Conservation (phyloP, 2,797 vertebrate genomes). For the Hypotaenidia philippensis region DNA sequence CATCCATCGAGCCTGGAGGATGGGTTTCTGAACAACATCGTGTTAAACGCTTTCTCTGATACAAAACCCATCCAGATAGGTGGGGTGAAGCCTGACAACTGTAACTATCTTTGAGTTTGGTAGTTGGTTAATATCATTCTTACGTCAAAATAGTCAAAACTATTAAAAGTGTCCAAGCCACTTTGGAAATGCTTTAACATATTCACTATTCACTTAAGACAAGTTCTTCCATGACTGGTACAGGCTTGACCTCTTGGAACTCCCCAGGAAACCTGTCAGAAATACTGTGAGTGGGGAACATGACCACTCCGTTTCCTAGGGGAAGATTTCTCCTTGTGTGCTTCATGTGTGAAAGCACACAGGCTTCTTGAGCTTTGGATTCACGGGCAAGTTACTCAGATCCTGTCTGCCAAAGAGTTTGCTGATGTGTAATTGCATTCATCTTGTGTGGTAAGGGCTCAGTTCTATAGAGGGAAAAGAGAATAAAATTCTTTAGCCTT, state of each 20-base stretch:
- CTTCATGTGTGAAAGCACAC: background rate
- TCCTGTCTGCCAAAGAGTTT: background rate
- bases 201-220: background rate
- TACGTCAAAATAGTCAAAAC: background rate
- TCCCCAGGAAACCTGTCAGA: background rate
- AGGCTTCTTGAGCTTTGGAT: background rate
- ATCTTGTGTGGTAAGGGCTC: background rate
- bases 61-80: background rate
- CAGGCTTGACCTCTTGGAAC: background rate
- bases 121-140: background rate
- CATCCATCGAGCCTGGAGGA: background rate
- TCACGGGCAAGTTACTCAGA: background rate
- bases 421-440: background rate
- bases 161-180: background rate
- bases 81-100: background rate
- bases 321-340: background rate
- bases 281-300: background rate
- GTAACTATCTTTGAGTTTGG: background rate
- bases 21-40: background rate
- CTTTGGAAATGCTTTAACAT: background rate
- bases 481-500: background rate
- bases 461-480: background rate
- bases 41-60: background rate
- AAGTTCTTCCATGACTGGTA: background rate
- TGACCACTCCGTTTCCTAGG: background rate